Percentiles rank a stretch among this genome's conserved stretches.
These are phyloP conservation scores for Caerostris extrusa DNA, from an alignment of 1,140 invertebrate genomes.

Conservation along the genomic window DNA sequence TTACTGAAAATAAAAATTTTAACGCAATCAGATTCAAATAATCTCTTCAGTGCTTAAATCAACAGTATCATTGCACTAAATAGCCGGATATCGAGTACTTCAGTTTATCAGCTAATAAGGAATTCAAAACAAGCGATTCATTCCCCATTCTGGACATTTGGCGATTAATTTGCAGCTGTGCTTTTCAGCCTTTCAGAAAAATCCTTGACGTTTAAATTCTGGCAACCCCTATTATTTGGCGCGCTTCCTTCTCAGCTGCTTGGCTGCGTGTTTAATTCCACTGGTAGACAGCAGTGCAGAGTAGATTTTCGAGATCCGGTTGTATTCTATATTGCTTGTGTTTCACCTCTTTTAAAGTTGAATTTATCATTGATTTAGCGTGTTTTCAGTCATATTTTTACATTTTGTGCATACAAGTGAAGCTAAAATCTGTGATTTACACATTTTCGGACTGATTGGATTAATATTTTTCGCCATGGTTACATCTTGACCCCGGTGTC, in stretches of 20 bases:
- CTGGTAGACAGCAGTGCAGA: neutral
- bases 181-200: neutral
- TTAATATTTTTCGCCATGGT: conserved; percentile 3
- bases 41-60: too few relatives aligned
- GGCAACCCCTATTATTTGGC: conserved; percentile 50
- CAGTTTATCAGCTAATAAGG: too few relatives aligned
- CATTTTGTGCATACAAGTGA: neutral
- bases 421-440: neutral
- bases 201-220: neutral
- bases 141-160: neutral
- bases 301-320: neutral
- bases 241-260: conserved; percentile 53
- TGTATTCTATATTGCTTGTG: neutral
- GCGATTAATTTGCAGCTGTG: neutral
- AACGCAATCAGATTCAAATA: too few relatives aligned
- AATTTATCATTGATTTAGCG: neutral
- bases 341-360: neutral
- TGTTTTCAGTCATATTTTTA: neutral
- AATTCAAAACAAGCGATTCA: neutral
- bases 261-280: neutral
- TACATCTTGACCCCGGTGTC: conserved; percentile 57
- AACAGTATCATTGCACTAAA: too few relatives aligned
- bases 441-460: neutral
- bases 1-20: too few relatives aligned
- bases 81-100: too few relatives aligned